Evolutionary conservation across 2,888 invertebrate genomes (phyloP).

Genomic region (Sphaeridia pumilis): DNA sequence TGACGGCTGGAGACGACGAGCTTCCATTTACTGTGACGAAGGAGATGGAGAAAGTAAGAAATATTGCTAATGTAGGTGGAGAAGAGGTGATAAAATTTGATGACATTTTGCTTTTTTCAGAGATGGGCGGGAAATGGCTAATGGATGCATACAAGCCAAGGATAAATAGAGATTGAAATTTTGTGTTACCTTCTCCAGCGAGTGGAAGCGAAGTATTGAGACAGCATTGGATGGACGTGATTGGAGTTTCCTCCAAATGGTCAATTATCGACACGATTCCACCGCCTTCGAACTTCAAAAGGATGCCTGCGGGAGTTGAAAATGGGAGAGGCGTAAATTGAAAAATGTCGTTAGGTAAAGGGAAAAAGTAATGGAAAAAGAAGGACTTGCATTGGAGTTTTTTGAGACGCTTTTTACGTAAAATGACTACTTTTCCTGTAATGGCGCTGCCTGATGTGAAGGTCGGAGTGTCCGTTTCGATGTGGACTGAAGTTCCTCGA

Average conservation of each 20-base stretch:
- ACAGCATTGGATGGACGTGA: constrained; percentile 9
- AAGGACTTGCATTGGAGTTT: constrained; percentile 11
- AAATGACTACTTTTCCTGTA: constrained; percentile 11
- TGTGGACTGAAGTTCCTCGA: too few species aligned
- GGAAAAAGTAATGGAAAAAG: too few species aligned
- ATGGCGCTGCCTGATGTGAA: constrained; percentile 7
- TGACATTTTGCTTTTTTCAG: neutral
- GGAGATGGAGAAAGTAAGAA: too few species aligned
- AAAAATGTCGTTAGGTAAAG: too few species aligned
- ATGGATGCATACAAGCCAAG: too few species aligned
- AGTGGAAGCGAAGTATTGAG: constrained; percentile 11
- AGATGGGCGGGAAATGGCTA: neutral
- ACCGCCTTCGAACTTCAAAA: constrained; percentile 11
- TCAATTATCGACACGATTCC: constrained; percentile 10
- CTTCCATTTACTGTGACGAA: too few species aligned
- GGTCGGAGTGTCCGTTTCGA: constrained; percentile 5
- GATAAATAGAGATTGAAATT: too few species aligned
- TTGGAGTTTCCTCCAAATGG: constrained; percentile 12
- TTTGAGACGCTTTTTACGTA: constrained; percentile 7
- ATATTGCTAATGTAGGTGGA: too few species aligned
- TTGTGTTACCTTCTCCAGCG: constrained; percentile 10
- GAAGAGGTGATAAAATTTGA: constrained; percentile 1
- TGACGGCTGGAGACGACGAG: too few species aligned
- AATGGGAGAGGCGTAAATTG: too few species aligned
- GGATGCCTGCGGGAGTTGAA: too few species aligned